Conservation (phyloP, 2,888 invertebrate genomes). For the Boloria selene region DNA sequence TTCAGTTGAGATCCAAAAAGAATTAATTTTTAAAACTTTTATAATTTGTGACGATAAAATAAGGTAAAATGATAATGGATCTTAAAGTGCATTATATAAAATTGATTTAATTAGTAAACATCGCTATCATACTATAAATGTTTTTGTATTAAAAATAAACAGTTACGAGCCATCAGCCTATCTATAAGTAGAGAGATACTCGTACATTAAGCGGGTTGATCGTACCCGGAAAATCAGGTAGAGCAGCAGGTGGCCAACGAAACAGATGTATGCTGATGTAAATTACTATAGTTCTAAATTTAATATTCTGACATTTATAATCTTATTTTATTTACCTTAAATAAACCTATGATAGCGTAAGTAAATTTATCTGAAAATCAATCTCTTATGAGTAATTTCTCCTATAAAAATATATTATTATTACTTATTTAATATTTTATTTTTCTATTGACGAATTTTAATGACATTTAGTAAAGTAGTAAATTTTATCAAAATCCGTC, state of each 20-base stretch:
- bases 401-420: no score
- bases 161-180: slow-evolving; percentile 4
- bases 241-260: slow-evolving; percentile 12
- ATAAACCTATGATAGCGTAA: no score
- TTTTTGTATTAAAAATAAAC: not conserved
- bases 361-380: no score
- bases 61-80: not conserved
- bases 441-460: no score
- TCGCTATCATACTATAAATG: not conserved
- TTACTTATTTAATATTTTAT: no score
- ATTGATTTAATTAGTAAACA: slow-evolving; percentile 1
- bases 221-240: slow-evolving; percentile 18
- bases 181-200: not conserved
- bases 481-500: no score
- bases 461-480: no score
- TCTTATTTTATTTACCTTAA: no score
- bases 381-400: no score
- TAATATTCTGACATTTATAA: slow-evolving; percentile 5
- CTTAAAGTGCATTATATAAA: not conserved
- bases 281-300: slow-evolving; percentile 18
- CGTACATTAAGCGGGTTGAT: slow-evolving; percentile 7
- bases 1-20: no score
- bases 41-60: no score
- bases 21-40: no score
- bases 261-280: slow-evolving; percentile 14